Percentiles rank a stretch among this genome's conserved stretches.
phyloP scores from a whole-genome alignment of 2,888 invertebrate species.

The Agrochola litura region DNA sequence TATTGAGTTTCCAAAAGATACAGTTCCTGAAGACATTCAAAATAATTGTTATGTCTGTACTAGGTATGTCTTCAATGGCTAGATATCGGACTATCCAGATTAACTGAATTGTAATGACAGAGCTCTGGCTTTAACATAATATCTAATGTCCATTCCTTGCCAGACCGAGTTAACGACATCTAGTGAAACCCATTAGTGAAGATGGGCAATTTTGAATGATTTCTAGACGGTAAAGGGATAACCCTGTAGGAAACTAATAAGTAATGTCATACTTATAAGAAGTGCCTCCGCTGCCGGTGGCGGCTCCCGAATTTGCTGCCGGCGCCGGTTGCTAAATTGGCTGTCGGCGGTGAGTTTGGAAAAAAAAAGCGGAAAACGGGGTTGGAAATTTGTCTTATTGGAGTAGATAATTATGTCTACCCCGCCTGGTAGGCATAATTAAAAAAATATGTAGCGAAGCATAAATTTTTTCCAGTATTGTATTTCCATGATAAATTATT shows the following conservation, averaged over 20 bases:
- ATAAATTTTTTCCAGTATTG: no score
- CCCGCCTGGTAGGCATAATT: no score
- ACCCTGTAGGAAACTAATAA: slow-evolving; percentile 1
- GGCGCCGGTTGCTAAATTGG: no score
- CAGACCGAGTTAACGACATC: slow-evolving; percentile 14
- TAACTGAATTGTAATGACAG: not conserved
- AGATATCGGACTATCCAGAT: not conserved
- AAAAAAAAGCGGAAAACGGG: no score
- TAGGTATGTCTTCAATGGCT: not conserved
- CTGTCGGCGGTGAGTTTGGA: no score
- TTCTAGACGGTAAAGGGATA: not conserved
- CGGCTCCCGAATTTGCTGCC: no score
- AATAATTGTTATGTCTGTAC: not conserved
- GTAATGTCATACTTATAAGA: not conserved
- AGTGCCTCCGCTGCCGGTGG: no score
- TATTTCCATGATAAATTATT: no score
- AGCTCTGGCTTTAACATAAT: not conserved
- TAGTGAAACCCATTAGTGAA: slow-evolving; percentile 1
- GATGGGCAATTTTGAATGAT: slow-evolving; percentile 9
- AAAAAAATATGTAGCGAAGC: no score
- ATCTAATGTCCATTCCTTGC: slow-evolving; percentile 4
- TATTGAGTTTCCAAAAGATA: not conserved
- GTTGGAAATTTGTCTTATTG: no score
- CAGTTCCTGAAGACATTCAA: not conserved
- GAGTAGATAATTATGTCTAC: no score